Conservation (phyloP, 2,113 vertebrate species). For the Eurypyga helias region DNA sequence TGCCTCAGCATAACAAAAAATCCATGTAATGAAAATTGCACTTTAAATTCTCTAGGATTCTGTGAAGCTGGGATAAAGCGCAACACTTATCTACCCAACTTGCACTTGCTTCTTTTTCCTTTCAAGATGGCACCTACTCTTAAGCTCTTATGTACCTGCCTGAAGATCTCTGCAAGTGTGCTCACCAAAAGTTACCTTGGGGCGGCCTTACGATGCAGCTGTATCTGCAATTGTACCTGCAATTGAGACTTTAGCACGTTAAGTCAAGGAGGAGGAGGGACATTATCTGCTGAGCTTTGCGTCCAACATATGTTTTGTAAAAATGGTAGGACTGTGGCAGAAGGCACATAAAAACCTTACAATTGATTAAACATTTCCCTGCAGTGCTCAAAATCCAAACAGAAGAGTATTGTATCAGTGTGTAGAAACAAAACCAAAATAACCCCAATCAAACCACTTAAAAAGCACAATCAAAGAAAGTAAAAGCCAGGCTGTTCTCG, state of each 20-base stretch:
- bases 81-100: background rate
- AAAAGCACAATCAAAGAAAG: background rate
- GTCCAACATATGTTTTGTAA: background rate
- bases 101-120: background rate
- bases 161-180: background rate
- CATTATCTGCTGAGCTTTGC: background rate
- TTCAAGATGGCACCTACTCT: background rate
- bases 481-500: background rate
- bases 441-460: background rate
- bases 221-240: background rate
- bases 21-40: background rate
- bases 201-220: background rate
- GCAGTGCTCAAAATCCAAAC: background rate
- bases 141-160: background rate
- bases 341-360: background rate
- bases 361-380: slow-evolving; percentile 5
- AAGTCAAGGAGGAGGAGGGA: background rate
- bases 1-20: background rate
- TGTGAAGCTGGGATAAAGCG: background rate
- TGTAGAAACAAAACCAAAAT: background rate
- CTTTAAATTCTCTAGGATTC: background rate
- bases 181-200: background rate
- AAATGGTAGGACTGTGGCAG: background rate
- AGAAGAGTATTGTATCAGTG: background rate
- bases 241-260: background rate